Base-by-base conservation (phyloP, 2,797 vertebrate species). In the Uromys caudimaculatus region DNA sequence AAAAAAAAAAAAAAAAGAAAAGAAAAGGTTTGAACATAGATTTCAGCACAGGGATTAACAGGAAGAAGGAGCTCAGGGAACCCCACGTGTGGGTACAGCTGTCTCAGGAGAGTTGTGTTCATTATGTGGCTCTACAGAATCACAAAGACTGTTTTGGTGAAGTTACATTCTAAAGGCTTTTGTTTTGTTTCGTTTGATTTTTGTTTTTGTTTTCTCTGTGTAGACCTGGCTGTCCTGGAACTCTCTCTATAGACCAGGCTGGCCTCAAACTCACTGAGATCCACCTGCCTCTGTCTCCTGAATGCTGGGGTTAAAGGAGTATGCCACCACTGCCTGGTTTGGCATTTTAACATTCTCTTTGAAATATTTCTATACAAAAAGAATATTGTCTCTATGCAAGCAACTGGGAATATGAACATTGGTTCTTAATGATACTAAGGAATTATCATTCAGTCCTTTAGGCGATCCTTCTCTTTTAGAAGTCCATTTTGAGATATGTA, bases 381-480 rank as follows among this genome's bases (percentile, higher is more conserved):
- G 35, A 56, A 87, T 54, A 56, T 54, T 54, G 35, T 73, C n/a
- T 87, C 24, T 87, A 41, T 73, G 85, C 41, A 56, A 50, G 8
- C 47, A 73, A 56, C 67, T 85, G 19, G 19, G 13, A 50, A 50
- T 24, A 5, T 50, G 44, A 81, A 8, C 35, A 27, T 81, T n/a
- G 35, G 14, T 52, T 67, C n/a, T 85, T 96, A 58, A 88, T 83
- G 86, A 54, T 52, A 41, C 44, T 96, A 85, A 94, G 13, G 62
- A 93, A 69, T 88, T 77, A 85, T 23, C 64, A 10, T 62, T 82
- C 60, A 64, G 71, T 84, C 24, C 85, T 94, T 81, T 81, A 71
- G 29, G 52, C 47, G 87, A 84, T 44, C 52, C 62, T 93, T 94
- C 75, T 62, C 50, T 93, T 93, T 93, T 64, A 95, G 86, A 54